A percentile compares a stretch with the other conserved stretches of the same genome.
Evolutionary conservation across 2,113 vertebrate species (phyloP).

Genomic region (Lepus timidus): DNA sequence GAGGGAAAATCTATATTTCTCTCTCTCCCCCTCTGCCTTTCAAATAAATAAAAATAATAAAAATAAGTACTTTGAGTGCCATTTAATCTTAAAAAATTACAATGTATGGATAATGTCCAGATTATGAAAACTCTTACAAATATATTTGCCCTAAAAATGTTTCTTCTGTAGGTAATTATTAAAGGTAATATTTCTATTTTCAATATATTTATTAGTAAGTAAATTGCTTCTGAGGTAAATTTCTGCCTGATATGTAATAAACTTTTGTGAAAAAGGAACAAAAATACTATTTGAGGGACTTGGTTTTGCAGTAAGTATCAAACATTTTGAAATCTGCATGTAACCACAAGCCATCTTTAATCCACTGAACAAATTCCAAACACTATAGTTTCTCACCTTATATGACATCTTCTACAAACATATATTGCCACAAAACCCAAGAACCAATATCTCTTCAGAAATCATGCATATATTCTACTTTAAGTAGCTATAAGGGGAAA

Average conservation of each 20-base stretch:
- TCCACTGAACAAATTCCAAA: neutral
- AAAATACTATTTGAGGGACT: neutral
- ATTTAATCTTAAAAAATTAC: neutral
- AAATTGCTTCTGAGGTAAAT: neutral
- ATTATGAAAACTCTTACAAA: neutral
- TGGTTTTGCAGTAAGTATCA: neutral
- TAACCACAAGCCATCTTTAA: neutral
- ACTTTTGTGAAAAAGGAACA: neutral
- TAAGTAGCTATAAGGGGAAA: neutral
- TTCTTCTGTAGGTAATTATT: neutral
- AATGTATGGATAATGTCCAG: neutral
- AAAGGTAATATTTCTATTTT: conserved; percentile 22
- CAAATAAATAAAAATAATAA: no score
- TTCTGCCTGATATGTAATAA: neutral
- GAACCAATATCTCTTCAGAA: neutral
- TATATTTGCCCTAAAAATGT: neutral
- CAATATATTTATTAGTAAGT: neutral
- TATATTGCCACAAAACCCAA: neutral
- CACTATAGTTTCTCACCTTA: neutral
- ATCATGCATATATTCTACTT: neutral
- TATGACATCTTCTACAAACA: neutral
- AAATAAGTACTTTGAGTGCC: no score
- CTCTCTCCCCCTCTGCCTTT: no score
- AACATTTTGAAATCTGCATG: neutral
- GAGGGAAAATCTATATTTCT: no score